A percentile compares a stretch with the other conserved stretches of the same genome.
Conservation (phyloP, 2,888 invertebrate genomes). For the Marasmarcha lunaedactyla region DNA sequence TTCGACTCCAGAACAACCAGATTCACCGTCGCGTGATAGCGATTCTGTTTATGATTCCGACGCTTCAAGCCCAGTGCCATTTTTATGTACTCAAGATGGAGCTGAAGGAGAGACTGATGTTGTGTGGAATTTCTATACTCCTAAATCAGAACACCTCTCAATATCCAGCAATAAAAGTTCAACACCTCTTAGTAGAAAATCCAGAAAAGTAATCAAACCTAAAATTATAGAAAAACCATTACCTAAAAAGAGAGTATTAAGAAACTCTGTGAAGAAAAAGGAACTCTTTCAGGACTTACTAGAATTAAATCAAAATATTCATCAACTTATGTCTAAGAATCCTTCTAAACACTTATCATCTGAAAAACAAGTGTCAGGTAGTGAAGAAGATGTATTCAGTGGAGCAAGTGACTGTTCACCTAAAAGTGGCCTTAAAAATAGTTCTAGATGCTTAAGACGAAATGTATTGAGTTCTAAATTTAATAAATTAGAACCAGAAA, state of each 20-base stretch:
- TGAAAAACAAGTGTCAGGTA: slow-evolving; percentile 34
- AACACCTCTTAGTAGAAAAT: slow-evolving; percentile 47
- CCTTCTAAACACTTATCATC: slow-evolving; percentile 15
- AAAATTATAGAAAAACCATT: slow-evolving; percentile 38
- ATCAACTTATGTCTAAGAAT: slow-evolving; percentile 41
- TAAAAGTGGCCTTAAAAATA: slow-evolving; percentile 35
- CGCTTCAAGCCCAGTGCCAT: slow-evolving; percentile 56
- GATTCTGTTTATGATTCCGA: slow-evolving; percentile 55
- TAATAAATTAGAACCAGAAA: slow-evolving; percentile 40
- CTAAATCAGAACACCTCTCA: slow-evolving; percentile 39
- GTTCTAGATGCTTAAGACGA: slow-evolving; percentile 41
- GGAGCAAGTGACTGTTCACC: slow-evolving; percentile 44
- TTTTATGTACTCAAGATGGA: slow-evolving; percentile 62
- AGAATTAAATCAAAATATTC: slow-evolving; percentile 54
- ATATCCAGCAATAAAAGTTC: slow-evolving; percentile 36
- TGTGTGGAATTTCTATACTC: slow-evolving; percentile 63
- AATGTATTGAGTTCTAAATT: slow-evolving; percentile 58
- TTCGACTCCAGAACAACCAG: slow-evolving; percentile 50
- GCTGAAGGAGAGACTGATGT: slow-evolving; percentile 60
- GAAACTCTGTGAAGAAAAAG: slow-evolving; percentile 37
- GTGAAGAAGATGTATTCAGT: slow-evolving; percentile 53
- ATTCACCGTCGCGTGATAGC: slow-evolving; percentile 55
- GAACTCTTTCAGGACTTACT: slow-evolving; percentile 52
- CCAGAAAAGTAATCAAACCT: slow-evolving; percentile 32
- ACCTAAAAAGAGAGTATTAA: slow-evolving; percentile 36